Base-by-base conservation (phyloP, 2,113 vertebrate genomes). In the Lota lota region DNA sequence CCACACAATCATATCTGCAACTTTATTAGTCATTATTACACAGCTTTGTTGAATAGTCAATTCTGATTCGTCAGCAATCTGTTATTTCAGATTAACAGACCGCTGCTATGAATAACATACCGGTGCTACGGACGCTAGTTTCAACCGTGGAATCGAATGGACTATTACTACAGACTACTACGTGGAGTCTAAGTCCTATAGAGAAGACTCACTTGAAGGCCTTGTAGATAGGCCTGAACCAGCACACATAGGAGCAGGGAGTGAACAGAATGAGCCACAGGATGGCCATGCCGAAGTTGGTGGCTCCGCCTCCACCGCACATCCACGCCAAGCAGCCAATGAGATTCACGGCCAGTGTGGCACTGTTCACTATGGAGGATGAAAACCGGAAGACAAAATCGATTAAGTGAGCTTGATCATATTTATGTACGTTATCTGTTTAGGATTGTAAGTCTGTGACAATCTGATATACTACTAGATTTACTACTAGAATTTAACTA, bases 141-240 rank as follows among this genome's bases (percentile, higher is more conserved):
- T 33, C 4, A 33, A 33, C 28, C 28, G 28, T 33, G 7, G 7
- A 33, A 33, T 33, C 28, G 28, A 33, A 33, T 4, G 28, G 28
- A 33, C 28, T 33, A 6, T 33, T 33, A 33, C 28, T 3, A 33
- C 40, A 47, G 40, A 47, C 40, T 33, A 47, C 40, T 12, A 10
- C 40, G 10, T 8, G 10, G 40, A 47, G 40, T 14, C 28, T 7
- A 47, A 14, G 40, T 47, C 40, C 40, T 47, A 47, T 47, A 7
- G 18, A 53, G 51, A 11, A 56, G 53, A 92, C 97, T 95, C 92
- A 99, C 97, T 96, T 98, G 91, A 99, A 98, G 86, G 97, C 97
- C 91, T 99, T 99, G 93, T 99, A 99, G 93, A 99, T 97, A 87
- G 97, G 97, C 89, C 97, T 94, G 92, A 99, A 99, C 97, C 97